phyloP scores from a whole-genome alignment of 2,113 vertebrate species.

The Dicerorhinus sumatrensis region DNA sequence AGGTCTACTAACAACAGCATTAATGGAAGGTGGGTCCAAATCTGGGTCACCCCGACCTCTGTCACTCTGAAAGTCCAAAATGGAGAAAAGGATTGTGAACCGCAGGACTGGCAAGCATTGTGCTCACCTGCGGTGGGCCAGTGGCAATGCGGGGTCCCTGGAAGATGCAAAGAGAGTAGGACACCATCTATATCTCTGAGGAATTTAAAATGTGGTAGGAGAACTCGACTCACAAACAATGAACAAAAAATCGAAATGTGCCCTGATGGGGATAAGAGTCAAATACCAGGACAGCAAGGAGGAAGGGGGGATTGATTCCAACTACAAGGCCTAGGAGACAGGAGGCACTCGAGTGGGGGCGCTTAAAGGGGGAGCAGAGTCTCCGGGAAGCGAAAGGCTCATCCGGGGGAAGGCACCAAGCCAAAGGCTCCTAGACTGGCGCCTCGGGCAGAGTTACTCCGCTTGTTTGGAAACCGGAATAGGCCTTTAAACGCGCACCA shows the following conservation, averaged over 20 bases:
- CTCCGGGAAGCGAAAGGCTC: background rate
- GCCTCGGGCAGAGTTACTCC: background rate
- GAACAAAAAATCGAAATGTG: background rate
- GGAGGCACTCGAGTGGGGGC: background rate
- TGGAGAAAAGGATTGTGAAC: background rate
- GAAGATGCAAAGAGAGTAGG: background rate
- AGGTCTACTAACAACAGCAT: background rate
- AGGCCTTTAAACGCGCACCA: background rate
- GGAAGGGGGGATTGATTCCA: too few species aligned
- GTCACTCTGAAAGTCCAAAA: background rate
- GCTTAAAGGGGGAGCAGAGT: background rate
- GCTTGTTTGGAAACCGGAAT: background rate
- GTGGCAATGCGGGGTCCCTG: background rate
- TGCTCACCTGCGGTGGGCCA: rapidly evolving
- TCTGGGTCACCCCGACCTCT: background rate
- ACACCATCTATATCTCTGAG: rapidly evolving
- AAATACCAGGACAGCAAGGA: background rate
- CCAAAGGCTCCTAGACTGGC: background rate
- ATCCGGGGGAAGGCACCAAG: background rate
- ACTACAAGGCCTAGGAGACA: background rate
- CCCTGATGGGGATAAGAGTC: background rate
- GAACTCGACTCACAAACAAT: background rate
- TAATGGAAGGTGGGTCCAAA: background rate
- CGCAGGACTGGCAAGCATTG: background rate
- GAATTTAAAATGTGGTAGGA: background rate